Conservation (phyloP, 2,888 invertebrate genomes). For the Romanomermis culicivorax region DNA sequence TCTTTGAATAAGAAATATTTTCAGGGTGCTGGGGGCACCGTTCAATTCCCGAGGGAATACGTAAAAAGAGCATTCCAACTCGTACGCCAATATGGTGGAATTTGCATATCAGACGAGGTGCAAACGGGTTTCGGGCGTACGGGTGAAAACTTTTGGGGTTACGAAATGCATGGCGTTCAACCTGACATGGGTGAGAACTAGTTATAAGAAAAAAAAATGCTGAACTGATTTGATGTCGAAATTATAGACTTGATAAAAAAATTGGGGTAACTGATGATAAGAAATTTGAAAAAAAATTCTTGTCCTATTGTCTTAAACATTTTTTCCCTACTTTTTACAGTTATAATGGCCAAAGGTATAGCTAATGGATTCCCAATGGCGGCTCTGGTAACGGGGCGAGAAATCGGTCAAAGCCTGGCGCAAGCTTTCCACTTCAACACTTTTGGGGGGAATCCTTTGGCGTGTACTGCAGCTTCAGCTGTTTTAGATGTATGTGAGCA, state of each 20-base stretch:
- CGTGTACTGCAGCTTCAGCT: constrained; percentile 64
- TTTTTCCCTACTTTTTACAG: constrained; percentile 29
- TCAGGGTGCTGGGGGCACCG: constrained; percentile 67
- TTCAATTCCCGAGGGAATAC: constrained; percentile 74
- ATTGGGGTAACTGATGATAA: too few relatives aligned
- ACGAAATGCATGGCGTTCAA: constrained; percentile 52
- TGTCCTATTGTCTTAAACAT: too few relatives aligned
- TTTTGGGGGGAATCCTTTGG: constrained; percentile 79
- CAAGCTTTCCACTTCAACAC: constrained; percentile 74
- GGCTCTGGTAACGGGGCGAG: constrained; percentile 73
- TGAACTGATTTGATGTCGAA: too few relatives aligned
- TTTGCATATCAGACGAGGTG: constrained; percentile 80
- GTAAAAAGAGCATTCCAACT: constrained; percentile 55
- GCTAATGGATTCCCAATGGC: constrained; percentile 87
- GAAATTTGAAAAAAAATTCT: too few relatives aligned
- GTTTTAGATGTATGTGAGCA: constrained; percentile 57
- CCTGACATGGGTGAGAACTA: constrained; percentile 64
- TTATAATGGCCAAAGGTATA: constrained; percentile 74
- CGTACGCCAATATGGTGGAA: constrained; percentile 56
- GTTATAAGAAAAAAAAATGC: too few relatives aligned
- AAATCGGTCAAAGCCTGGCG: constrained; percentile 55
- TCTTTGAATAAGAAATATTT: too few relatives aligned
- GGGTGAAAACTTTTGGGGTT: constrained; percentile 90
- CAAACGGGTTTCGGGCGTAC: constrained; percentile 90
- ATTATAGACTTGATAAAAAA: too few relatives aligned